Conservation (phyloP, 2,797 vertebrate species). For the Rhynchotus rufescens region DNA sequence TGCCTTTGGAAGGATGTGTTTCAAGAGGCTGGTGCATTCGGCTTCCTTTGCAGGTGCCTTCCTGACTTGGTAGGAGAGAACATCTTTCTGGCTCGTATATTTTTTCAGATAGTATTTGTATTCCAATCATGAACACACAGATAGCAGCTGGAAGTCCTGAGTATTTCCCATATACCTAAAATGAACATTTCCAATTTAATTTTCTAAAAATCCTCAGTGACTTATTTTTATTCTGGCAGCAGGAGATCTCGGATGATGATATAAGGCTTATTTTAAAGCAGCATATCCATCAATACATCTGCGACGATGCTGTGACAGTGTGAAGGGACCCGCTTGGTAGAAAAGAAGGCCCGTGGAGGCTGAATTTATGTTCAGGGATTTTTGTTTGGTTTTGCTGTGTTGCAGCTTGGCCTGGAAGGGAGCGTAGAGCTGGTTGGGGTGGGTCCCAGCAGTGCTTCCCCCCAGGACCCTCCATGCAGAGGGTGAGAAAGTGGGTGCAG, state of each 20-base stretch:
- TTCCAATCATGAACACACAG: no score
- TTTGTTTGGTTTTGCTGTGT: no score
- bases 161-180: neutral
- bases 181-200: neutral
- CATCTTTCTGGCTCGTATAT: neutral
- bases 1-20: neutral
- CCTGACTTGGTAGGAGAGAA: neutral
- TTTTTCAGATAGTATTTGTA: neutral
- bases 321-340: neutral
- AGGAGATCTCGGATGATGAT: neutral
- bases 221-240: neutral
- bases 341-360: neutral
- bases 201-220: neutral
- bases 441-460: neutral
- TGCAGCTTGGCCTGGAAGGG: neutral
- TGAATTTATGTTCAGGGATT: neutral
- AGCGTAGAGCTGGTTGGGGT: neutral
- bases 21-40: neutral
- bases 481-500: neutral
- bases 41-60: neutral
- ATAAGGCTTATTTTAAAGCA: constrained; percentile 33
- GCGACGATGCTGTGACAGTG: neutral
- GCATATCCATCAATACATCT: neutral
- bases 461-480: neutral
- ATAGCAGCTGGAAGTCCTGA: no score